phyloP scores from a whole-genome alignment of 2,797 vertebrate species.

The Botia almorhae region DNA sequence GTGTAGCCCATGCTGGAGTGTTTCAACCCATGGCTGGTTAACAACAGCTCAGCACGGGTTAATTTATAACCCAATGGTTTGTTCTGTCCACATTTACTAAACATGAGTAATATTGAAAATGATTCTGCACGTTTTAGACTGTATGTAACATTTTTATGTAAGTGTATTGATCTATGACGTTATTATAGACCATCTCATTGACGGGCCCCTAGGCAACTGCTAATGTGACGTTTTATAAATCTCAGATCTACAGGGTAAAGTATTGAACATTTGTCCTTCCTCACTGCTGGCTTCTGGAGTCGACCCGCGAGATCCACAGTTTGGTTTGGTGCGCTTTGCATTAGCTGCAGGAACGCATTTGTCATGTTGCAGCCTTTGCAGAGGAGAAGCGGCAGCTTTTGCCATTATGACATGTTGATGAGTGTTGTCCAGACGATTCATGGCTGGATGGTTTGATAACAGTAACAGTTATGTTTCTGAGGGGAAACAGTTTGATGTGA shows the following conservation, averaged over 20 bases:
- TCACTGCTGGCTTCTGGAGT: conserved; percentile 7
- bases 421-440: conserved; percentile 16
- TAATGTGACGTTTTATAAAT: neutral
- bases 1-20: too few species aligned
- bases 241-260: neutral
- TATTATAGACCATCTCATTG: too few species aligned
- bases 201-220: too few species aligned
- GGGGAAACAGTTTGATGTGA: conserved; percentile 42
- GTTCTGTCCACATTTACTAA: too few species aligned
- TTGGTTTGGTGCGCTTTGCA: neutral
- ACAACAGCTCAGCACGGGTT: too few species aligned
- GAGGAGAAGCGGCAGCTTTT: neutral
- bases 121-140: too few species aligned
- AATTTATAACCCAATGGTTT: too few species aligned
- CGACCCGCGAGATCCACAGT: neutral
- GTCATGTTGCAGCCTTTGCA: conserved; percentile 2
- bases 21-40: too few species aligned
- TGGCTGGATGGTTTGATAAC: conserved; percentile 36
- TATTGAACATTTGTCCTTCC: conserved; percentile 27
- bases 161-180: too few species aligned
- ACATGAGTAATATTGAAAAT: too few species aligned
- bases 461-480: conserved; percentile 10
- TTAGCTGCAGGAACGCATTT: conserved; percentile 26
- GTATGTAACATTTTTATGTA: too few species aligned
- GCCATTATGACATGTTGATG: conserved; percentile 19